A percentile compares a stretch with the other conserved stretches of the same genome.
Conservation (phyloP, 2,113 vertebrate genomes). For the Rhinoderma darwinii region DNA sequence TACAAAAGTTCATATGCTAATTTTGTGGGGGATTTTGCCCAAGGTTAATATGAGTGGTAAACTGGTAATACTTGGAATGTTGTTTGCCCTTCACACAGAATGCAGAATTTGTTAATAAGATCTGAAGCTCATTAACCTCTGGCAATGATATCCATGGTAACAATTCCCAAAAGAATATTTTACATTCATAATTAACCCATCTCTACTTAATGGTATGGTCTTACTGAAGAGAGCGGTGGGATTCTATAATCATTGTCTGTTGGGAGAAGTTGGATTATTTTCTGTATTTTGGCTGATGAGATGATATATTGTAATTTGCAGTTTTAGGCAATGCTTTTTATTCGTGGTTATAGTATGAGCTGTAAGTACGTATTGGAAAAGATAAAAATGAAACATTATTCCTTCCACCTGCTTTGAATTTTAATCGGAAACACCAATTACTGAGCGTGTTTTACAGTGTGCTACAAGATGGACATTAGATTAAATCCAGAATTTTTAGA, state of each 20-base stretch:
- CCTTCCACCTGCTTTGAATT: conserved; percentile 9
- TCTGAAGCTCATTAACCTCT: conserved; percentile 37
- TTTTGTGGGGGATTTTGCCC: conserved; percentile 40
- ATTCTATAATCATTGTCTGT: not conserved
- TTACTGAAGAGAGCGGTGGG: conserved; percentile 3
- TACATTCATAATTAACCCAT: conserved; percentile 51
- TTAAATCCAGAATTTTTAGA: conserved; percentile 3
- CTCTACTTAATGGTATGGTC: not conserved
- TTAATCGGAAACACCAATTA: conserved; percentile 34
- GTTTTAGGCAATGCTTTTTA: conserved; percentile 15
- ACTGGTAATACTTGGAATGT: conserved; percentile 35
- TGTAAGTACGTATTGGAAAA: not conserved
- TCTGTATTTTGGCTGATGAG: conserved; percentile 27
- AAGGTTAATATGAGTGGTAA: conserved; percentile 55
- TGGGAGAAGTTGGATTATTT: not conserved
- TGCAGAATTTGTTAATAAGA: conserved; percentile 30
- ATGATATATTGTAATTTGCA: conserved; percentile 20
- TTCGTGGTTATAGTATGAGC: not conserved
- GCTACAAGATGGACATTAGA: conserved; percentile 17
- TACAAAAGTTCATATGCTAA: conserved; percentile 46
- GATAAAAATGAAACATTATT: not conserved
- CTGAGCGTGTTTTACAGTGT: conserved; percentile 15
- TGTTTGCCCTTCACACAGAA: conserved; percentile 45
- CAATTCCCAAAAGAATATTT: conserved; percentile 40
- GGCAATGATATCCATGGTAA: conserved; percentile 38